Evolutionary conservation across 2,888 invertebrate genomes (phyloP), one percentile per base, ranked within the genome.

Genomic region (Epirrhoe alternata): DNA sequence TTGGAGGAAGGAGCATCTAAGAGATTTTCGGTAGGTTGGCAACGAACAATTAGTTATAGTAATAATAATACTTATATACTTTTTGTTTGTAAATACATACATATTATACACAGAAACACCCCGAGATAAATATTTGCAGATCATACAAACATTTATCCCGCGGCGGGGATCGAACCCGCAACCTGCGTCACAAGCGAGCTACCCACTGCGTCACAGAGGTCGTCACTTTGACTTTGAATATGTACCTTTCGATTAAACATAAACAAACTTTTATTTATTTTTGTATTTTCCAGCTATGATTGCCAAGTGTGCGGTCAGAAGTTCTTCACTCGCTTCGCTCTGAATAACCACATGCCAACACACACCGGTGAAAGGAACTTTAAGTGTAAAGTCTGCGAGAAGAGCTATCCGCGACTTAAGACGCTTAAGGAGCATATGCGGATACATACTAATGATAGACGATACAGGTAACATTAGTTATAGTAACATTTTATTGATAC

Each of bases 331-430:
- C 83, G 89, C 0, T 92, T 90, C 80, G 89, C 92, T 0, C 77
- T 93, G 0, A 90, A 85, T 76, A 91, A 91, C 59, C 92, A 93
- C 78, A 89, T 92, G 89, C 92, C 92, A 0, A 89, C 87, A 0
- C 92, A 93, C 77, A 92, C 92, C 0, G 86, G 89, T 0, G 92
- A 92, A 60, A 65, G 91, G 0, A 92, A 92, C 75, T 92, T 86
- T 73, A 90, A 90, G 61, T 92, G 92, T 55, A 89, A 89, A 56
- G 87, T 86, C 0, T 92, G 92, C 66, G 91, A 91, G 65, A 93
- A 93, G 67, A 82, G 82, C 0, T 93, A 92, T 61, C 92, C 92
- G 0, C 71, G 92, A 0, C 80, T 89, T 0, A 92, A 92, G 74
- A 92, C 92, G 0, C 73, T 92, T 0, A 90, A 90, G 30, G 90